These are phyloP conservation scores for Brienomyrus brachyistius DNA, from an alignment of 2,113 vertebrate genomes.

Conservation along the genomic window DNA sequence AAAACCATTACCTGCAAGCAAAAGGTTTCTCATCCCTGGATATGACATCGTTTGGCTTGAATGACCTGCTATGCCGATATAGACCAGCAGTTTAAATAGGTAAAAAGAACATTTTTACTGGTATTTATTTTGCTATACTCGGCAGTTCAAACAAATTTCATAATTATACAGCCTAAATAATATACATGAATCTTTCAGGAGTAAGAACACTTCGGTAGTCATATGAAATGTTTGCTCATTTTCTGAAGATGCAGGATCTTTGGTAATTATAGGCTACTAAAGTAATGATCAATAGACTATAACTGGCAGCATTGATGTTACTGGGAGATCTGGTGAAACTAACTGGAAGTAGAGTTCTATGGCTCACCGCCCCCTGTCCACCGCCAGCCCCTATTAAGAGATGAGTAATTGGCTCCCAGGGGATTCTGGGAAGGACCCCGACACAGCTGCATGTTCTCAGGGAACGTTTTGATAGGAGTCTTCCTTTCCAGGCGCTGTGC, in stretches of 20 bases:
- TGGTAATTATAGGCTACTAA: not conserved
- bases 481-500: not conserved
- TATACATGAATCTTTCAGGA: not conserved
- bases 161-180: not conserved
- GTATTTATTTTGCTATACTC: not conserved
- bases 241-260: not conserved
- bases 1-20: not conserved
- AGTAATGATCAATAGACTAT: not conserved
- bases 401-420: slow-evolving; percentile 27
- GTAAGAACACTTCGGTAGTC: not conserved
- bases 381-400: slow-evolving; percentile 14
- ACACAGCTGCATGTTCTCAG: slow-evolving; percentile 2
- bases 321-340: not conserved
- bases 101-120: not conserved
- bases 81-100: not conserved
- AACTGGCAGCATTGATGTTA: not conserved
- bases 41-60: not conserved
- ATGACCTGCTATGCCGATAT: not conserved
- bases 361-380: not conserved
- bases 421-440: not conserved
- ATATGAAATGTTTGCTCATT: not conserved
- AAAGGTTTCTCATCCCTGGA: not conserved
- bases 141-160: not conserved
- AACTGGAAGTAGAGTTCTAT: not conserved
- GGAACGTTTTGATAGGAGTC: not conserved